Evolutionary conservation across 2,113 vertebrate genomes (phyloP).

Genomic region (Manacus vitellinus): DNA sequence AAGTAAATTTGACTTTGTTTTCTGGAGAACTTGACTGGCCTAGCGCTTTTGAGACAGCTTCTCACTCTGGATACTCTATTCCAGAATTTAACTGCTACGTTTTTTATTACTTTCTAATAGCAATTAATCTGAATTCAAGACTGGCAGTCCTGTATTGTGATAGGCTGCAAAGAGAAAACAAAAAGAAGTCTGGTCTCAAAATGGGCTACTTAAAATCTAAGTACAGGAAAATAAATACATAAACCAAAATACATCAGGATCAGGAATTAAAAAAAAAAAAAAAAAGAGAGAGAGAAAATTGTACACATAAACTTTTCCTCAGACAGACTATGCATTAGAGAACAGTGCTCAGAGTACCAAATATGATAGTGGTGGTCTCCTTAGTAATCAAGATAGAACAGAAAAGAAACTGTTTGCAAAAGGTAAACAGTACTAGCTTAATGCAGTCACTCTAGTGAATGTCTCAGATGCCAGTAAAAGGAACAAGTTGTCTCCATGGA

Average conservation of each 20-base stretch:
- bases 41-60: background rate
- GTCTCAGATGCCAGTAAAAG: background rate
- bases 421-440: background rate
- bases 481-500: background rate
- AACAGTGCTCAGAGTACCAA: background rate
- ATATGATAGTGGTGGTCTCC: background rate
- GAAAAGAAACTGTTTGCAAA: background rate
- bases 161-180: background rate
- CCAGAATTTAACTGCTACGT: background rate
- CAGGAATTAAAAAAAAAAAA: background rate
- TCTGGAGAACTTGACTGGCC: background rate
- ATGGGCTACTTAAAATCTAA: background rate
- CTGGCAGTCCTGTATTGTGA: background rate
- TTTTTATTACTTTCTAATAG: background rate
- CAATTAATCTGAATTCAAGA: background rate
- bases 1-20: background rate
- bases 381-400: background rate
- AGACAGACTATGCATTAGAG: background rate
- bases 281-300: background rate
- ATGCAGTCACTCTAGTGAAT: background rate
- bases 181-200: background rate
- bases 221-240: background rate
- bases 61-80: background rate
- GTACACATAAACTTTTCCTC: background rate
- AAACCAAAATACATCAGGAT: background rate